Percentiles rank a stretch among this genome's conserved stretches.
phyloP scores from a whole-genome alignment of 2,113 vertebrate genomes.

The Campylomormyrus numenius region DNA sequence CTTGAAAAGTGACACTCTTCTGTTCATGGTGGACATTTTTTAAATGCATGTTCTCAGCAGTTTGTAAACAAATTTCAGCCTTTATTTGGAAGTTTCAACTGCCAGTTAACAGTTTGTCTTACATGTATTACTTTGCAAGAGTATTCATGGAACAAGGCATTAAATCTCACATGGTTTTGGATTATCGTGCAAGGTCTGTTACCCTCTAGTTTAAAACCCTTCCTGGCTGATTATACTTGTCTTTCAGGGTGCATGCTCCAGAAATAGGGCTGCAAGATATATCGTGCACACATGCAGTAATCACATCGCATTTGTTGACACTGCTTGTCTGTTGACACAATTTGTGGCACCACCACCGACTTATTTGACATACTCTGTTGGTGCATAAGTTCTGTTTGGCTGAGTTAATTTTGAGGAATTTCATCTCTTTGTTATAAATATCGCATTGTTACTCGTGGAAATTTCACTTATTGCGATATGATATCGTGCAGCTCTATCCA shows the following conservation, averaged over 20 bases:
- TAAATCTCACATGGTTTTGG: not conserved
- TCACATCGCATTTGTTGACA: not conserved
- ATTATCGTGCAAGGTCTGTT: not conserved
- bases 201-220: not conserved
- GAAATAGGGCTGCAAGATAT: not conserved
- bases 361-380: not conserved
- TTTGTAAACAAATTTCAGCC: not conserved
- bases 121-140: not conserved
- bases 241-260: not conserved
- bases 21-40: not conserved
- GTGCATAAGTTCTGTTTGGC: not conserved
- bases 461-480: not conserved
- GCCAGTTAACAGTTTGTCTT: not conserved
- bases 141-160: not conserved
- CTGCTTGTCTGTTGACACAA: not conserved
- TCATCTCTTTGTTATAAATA: not conserved
- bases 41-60: not conserved
- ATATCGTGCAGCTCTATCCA: not conserved
- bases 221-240: not conserved
- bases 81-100: not conserved
- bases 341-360: not conserved
- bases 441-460: not conserved
- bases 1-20: not conserved
- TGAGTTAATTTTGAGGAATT: not conserved
- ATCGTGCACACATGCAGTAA: not conserved